Evolutionary conservation across 2,888 invertebrate genomes (phyloP).

Genomic region (Netelia virgata): DNA sequence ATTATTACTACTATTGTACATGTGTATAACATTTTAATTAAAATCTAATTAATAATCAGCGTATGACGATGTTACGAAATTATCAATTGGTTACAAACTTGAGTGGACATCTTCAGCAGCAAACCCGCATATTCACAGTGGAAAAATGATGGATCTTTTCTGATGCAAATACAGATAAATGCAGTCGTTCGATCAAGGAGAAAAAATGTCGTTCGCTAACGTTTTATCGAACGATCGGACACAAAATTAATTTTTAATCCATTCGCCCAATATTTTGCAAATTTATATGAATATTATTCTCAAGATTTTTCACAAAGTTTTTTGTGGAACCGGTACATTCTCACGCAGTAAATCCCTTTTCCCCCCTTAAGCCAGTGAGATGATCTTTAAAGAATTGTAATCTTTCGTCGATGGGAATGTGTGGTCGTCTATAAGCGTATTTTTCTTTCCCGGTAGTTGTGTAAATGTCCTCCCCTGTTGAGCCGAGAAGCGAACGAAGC

Average conservation of each 20-base stretch:
- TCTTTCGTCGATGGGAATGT: slow-evolving; percentile 88
- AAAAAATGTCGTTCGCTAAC: no score
- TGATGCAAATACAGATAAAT: no score
- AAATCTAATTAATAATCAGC: slow-evolving; percentile 38
- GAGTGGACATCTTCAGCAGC: not conserved
- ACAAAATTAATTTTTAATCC: no score
- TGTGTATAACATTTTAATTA: slow-evolving; percentile 44
- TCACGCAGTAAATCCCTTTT: slow-evolving; percentile 24
- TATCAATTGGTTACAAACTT: not conserved
- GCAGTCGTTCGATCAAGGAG: no score
- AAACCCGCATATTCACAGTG: not conserved
- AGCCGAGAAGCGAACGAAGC: slow-evolving; percentile 88
- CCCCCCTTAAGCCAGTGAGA: slow-evolving; percentile 79
- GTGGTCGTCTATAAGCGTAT: slow-evolving; percentile 88
- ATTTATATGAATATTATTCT: no score
- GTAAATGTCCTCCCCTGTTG: slow-evolving; percentile 87
- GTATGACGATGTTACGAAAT: not conserved
- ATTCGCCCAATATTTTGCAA: no score
- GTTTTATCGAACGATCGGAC: no score
- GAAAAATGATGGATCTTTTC: no score
- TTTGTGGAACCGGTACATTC: not conserved
- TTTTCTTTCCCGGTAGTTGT: slow-evolving; percentile 90
- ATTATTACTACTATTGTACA: slow-evolving; percentile 51
- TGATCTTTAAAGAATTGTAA: slow-evolving; percentile 88
- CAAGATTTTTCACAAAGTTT: no score